Evolutionary conservation across 2,113 vertebrate genomes (phyloP), one percentile per base, ranked within the genome.

Genomic region (Sakesphorus luctuosus): DNA sequence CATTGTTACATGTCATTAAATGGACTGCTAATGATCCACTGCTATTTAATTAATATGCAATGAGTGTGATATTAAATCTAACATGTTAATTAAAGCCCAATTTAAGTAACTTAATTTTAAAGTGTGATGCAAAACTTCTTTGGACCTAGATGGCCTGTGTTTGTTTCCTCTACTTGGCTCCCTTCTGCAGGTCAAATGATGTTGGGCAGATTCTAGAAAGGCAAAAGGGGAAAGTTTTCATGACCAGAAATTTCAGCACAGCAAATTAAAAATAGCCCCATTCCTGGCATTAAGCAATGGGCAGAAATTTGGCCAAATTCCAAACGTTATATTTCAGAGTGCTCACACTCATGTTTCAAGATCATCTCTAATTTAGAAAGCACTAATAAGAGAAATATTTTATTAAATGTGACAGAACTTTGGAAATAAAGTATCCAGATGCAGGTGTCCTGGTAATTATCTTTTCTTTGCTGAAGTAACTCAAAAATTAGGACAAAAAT

Each of bases 21-120:
- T 85, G 95, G 73, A 72, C 89, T 97, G 63, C 86, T 97, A 98
- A 98, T 97, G 97, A 98, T 97, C 96, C 97, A 94, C 91, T 97
- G 88, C 88, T 97, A 91, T 97, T 97, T 97, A 97, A 98, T 98
- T 98, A 98, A 97, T 97, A 97, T 94, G 93, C 79, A 97, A 96
- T 96, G 96, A 95, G 55, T 93, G 69, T 87, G 86, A 94, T 97
- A 98, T 97, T 98, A 97, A 97, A 97, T 98, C 91, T 97, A 97
- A 95, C 94, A 96, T 94, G 96, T 91, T 97, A 98, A 98, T 98
- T 98, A 97, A 97, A 96, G 94, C 62, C 82, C 94, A 96, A 96
- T 97, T 96, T 97, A 82, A 97, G 88, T 96, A n/a, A 33, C 90
- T 97, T 97, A 97, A 97, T 97, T 97, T 97, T 96, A 92, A 97